Percentiles rank a stretch among this genome's conserved stretches.
These are phyloP conservation scores for Zaprionus kolodkinae DNA, from an alignment of 1,140 invertebrate species.

Conservation along the genomic window DNA sequence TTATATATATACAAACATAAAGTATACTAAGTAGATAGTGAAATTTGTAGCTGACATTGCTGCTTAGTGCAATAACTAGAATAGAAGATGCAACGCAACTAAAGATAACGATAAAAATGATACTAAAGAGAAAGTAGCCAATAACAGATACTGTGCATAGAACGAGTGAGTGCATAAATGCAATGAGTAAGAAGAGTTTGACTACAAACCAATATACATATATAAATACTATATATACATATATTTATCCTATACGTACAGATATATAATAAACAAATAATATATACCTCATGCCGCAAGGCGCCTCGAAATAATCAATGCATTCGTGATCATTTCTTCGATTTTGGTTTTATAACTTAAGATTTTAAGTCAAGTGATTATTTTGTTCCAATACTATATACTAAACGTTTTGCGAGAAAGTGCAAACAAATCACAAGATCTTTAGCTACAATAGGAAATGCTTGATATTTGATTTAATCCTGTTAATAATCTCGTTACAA, in stretches of 20 bases:
- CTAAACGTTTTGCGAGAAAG: too few species aligned
- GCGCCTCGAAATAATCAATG: conserved; percentile 51
- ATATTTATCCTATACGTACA: conserved; percentile 24
- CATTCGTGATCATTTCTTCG: conserved; percentile 33
- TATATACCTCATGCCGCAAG: conserved; percentile 62
- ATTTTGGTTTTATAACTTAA: too few species aligned
- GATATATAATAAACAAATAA: conserved; percentile 41
- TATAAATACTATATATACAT: conserved; percentile 22
- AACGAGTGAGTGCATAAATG: conserved; percentile 39
- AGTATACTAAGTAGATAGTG: conserved; percentile 40
- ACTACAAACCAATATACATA: conserved; percentile 31
- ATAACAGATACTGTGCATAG: conserved; percentile 68
- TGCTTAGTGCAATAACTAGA: conserved; percentile 64
- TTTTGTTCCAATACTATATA: too few species aligned
- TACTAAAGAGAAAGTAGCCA: conserved; percentile 40
- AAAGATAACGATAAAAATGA: conserved; percentile 21
- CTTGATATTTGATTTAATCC: too few species aligned
- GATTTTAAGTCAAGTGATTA: too few species aligned
- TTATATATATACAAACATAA: conserved; percentile 27
- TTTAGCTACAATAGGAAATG: too few species aligned
- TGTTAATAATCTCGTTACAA: too few species aligned
- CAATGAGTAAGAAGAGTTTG: conserved; percentile 15
- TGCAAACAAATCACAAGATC: too few species aligned
- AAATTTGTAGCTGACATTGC: conserved; percentile 32
- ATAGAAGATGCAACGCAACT: conserved; percentile 1